These are phyloP conservation scores for Drosophila navojoa DNA, from an alignment of 1,140 invertebrate genomes.

Conservation along the genomic window DNA sequence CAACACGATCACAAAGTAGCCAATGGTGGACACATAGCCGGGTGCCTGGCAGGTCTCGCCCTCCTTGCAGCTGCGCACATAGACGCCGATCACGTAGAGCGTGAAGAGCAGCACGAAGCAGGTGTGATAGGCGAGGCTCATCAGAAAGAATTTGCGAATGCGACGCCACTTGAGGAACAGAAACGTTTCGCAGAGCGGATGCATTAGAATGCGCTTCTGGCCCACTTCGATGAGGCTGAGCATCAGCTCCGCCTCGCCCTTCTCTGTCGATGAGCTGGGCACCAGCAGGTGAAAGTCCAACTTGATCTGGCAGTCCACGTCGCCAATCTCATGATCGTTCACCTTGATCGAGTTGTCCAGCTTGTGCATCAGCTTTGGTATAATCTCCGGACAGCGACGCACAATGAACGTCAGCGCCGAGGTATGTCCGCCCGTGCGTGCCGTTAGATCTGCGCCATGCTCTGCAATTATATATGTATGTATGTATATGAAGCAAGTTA, in stretches of 20 bases:
- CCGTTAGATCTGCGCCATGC: slow-evolving; percentile 92
- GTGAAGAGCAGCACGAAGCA: slow-evolving; percentile 90
- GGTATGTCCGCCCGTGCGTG: slow-evolving; percentile 90
- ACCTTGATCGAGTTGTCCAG: slow-evolving; percentile 91
- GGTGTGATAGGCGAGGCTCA: slow-evolving; percentile 91
- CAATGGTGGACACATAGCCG: slow-evolving; percentile 85
- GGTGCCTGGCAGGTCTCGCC: slow-evolving; percentile 83
- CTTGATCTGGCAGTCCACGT: slow-evolving; percentile 92
- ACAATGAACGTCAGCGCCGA: slow-evolving; percentile 92
- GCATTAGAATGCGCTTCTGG: slow-evolving; percentile 90
- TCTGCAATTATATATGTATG: slow-evolving; percentile 83
- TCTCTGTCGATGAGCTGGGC: slow-evolving; percentile 85
- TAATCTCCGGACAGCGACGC: slow-evolving; percentile 90
- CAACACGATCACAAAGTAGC: slow-evolving; percentile 86
- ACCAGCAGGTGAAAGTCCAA: slow-evolving; percentile 90
- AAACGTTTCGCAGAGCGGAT: slow-evolving; percentile 92
- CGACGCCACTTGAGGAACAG: slow-evolving; percentile 92
- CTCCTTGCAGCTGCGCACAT: slow-evolving; percentile 81
- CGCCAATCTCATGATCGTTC: slow-evolving; percentile 91
- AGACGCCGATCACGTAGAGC: slow-evolving; percentile 87
- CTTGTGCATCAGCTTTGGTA: slow-evolving; percentile 88
- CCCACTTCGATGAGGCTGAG: slow-evolving; percentile 91
- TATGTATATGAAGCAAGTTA: not conserved
- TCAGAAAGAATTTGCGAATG: slow-evolving; percentile 92
- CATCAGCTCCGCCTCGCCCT: slow-evolving; percentile 89